Evolutionary conservation across 2,113 vertebrate genomes (phyloP).

Genomic region (Myxocyprinus asiaticus): DNA sequence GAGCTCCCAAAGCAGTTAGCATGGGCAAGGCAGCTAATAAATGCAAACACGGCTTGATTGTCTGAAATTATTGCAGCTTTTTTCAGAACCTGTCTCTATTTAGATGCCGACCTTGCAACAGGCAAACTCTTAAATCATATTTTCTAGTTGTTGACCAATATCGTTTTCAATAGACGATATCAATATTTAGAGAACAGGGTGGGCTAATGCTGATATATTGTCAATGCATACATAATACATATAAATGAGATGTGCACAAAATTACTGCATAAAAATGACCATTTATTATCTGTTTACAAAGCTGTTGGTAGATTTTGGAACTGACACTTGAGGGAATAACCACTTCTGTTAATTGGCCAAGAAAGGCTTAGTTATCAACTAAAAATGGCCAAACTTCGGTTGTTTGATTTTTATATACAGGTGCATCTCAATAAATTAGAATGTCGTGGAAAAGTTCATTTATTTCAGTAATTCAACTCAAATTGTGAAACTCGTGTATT

Average conservation of each 20-base stretch:
- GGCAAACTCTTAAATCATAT: neutral
- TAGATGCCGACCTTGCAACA: neutral
- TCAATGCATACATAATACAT: neutral
- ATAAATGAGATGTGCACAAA: neutral
- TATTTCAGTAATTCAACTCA: no score
- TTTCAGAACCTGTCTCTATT: neutral
- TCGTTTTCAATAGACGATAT: no score
- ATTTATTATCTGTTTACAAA: no score
- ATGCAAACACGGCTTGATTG: neutral
- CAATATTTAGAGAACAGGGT: no score
- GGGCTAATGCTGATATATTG: neutral
- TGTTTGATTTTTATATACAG: no score
- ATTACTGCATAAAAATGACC: neutral
- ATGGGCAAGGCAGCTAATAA: neutral
- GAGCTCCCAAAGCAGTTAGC: conserved; percentile 14
- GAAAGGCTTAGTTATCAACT: no score
- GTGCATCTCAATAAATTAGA: no score
- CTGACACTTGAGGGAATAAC: neutral
- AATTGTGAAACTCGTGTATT: no score
- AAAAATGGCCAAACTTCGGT: no score
- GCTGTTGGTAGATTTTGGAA: no score
- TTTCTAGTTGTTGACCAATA: neutral
- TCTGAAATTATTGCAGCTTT: neutral
- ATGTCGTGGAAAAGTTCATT: no score
- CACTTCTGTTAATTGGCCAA: no score